These are phyloP conservation scores for Setophaga kirtlandii DNA, from an alignment of 2,113 vertebrate genomes.

Conservation along the genomic window DNA sequence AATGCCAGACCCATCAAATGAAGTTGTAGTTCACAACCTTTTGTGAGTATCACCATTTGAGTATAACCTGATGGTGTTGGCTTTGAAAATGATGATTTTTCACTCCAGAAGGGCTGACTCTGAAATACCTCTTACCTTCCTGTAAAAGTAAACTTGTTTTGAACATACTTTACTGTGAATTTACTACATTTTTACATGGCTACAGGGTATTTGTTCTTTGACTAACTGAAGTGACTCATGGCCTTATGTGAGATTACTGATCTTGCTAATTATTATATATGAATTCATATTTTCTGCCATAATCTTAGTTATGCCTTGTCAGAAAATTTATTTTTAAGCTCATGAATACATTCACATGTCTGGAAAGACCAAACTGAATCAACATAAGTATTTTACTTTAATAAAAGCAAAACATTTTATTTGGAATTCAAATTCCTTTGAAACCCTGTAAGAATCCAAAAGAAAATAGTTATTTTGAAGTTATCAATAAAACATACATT, in stretches of 20 bases:
- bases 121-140: neutral
- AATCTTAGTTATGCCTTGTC: neutral
- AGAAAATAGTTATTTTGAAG: neutral
- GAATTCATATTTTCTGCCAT: neutral
- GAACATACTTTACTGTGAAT: neutral
- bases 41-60: neutral
- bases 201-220: neutral
- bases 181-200: neutral
- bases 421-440: neutral
- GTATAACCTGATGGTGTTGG: neutral
- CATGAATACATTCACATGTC: neutral
- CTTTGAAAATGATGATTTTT: neutral
- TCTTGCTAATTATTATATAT: neutral
- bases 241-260: neutral
- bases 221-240: neutral
- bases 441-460: neutral
- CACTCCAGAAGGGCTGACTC: neutral
- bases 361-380: neutral
- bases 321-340: neutral
- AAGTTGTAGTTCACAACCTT: neutral
- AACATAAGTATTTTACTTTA: neutral
- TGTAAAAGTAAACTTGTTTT: neutral
- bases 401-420: neutral
- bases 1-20: neutral
- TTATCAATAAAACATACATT: neutral